Percentiles rank a stretch among this genome's conserved stretches.
Conservation (phyloP, 1,140 invertebrate genomes). For the Zaprionus nigranus region DNA sequence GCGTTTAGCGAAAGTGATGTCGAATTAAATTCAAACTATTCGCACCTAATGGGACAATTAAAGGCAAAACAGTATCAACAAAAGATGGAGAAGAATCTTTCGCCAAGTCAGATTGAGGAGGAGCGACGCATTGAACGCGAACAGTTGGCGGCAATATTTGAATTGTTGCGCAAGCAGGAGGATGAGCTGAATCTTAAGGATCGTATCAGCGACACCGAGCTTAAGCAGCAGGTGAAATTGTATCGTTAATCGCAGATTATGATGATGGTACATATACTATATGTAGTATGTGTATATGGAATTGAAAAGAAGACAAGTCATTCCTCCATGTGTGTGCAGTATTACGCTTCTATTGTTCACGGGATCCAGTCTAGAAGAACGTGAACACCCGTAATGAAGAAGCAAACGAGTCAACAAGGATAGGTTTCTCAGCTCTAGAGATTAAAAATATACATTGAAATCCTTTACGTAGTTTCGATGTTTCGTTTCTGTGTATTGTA, state of each 20-base stretch:
- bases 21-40: slow-evolving; percentile 43
- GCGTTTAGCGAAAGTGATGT: slow-evolving; percentile 55
- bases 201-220: slow-evolving; percentile 73
- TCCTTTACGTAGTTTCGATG: not conserved
- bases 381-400: not conserved
- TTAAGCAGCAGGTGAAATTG: slow-evolving; percentile 72
- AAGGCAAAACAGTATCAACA: slow-evolving; percentile 69
- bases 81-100: slow-evolving; percentile 67
- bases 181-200: slow-evolving; percentile 76
- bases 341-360: slow-evolving; percentile 1
- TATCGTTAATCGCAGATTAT: slow-evolving; percentile 58
- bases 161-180: slow-evolving; percentile 75
- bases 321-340: slow-evolving; percentile 4
- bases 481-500: not conserved
- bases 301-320: not conserved
- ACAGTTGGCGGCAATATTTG: slow-evolving; percentile 77
- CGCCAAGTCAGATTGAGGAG: slow-evolving; percentile 69
- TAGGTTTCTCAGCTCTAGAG: not conserved
- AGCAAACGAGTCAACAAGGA: not conserved
- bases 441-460: not conserved
- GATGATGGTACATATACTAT: not conserved
- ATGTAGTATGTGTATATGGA: not conserved
- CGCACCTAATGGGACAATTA: slow-evolving; percentile 69
- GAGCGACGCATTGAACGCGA: slow-evolving; percentile 77
- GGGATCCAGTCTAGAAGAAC: not conserved